Evolutionary conservation across 1,140 invertebrate genomes (phyloP).

Genomic region (Diabrotica virgifera): DNA sequence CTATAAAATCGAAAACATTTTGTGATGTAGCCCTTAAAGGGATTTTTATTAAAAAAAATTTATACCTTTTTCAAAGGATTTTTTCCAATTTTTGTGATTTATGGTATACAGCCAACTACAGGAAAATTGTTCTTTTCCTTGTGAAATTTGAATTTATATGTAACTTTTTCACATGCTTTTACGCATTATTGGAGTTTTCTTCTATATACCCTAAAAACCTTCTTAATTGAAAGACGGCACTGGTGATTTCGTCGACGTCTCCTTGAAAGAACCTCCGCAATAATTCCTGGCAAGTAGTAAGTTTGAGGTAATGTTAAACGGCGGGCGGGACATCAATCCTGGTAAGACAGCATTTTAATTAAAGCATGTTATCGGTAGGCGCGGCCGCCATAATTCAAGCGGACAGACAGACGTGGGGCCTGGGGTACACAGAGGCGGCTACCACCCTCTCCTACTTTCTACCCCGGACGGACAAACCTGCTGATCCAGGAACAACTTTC

Average conservation of each 20-base stretch:
- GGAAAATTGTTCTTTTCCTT: too few species aligned
- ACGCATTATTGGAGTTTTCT: too few species aligned
- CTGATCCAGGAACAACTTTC: conserved; percentile 51
- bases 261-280: conserved; percentile 12
- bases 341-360: conserved; percentile 49
- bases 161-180: too few species aligned
- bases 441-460: conserved; percentile 30
- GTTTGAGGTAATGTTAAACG: conserved; percentile 22
- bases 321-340: conserved; percentile 44
- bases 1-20: too few species aligned
- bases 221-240: not conserved
- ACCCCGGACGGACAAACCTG: conserved; percentile 48
- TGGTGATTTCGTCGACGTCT: not conserved
- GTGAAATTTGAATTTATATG: too few species aligned
- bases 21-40: too few species aligned
- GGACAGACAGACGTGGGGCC: conserved; percentile 40
- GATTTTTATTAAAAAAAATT: too few species aligned
- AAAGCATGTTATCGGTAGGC: conserved; percentile 50
- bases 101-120: too few species aligned
- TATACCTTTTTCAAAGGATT: too few species aligned
- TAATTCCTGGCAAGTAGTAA: conserved; percentile 18
- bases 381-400: conserved; percentile 48
- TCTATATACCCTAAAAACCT: too few species aligned
- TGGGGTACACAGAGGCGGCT: conserved; percentile 17
- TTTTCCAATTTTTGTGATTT: too few species aligned